Evolutionary conservation across 2,113 vertebrate species (phyloP).

Genomic region (Epinephelus cyanopodus): DNA sequence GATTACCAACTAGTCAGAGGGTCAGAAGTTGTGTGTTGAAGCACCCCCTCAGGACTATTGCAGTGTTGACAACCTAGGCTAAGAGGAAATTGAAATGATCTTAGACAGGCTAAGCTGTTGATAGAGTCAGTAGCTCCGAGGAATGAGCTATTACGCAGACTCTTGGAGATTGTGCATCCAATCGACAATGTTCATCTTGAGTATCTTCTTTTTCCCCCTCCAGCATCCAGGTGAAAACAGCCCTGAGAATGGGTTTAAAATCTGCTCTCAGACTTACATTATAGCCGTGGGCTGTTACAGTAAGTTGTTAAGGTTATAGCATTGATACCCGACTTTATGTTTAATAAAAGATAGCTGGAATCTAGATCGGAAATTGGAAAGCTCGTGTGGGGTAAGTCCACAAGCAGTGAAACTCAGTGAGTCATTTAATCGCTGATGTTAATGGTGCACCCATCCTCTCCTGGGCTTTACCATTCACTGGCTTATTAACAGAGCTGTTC

Average conservation of each 20-base stretch:
- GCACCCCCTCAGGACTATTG: constrained; percentile 21
- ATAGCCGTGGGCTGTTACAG: constrained; percentile 11
- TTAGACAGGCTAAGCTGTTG: constrained; percentile 35
- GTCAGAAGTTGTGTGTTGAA: constrained; percentile 44
- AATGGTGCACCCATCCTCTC: constrained; percentile 13
- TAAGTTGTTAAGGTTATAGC: background rate
- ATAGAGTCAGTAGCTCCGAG: constrained; percentile 54
- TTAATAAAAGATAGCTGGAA: constrained; percentile 24
- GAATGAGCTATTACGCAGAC: constrained; percentile 24
- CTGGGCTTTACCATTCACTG: constrained; percentile 8
- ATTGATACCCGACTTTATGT: constrained; percentile 26
- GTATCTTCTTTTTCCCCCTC: background rate
- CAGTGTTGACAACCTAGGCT: constrained; percentile 52
- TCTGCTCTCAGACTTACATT: constrained; percentile 16
- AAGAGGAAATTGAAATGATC: constrained; percentile 54
- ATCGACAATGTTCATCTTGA: constrained; percentile 46
- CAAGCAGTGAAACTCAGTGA: constrained; percentile 11
- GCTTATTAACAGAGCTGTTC: background rate
- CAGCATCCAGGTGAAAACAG: constrained; percentile 13
- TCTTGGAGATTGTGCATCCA: constrained; percentile 33
- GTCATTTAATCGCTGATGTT: constrained; percentile 34
- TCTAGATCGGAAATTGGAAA: constrained; percentile 8
- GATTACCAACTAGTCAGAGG: constrained; percentile 49
- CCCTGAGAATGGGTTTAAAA: background rate
- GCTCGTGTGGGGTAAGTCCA: constrained; percentile 11